A percentile compares a stretch with the other conserved stretches of the same genome.
phyloP scores from a whole-genome alignment of 2,888 invertebrate genomes.

The Hecatera dysodea region DNA sequence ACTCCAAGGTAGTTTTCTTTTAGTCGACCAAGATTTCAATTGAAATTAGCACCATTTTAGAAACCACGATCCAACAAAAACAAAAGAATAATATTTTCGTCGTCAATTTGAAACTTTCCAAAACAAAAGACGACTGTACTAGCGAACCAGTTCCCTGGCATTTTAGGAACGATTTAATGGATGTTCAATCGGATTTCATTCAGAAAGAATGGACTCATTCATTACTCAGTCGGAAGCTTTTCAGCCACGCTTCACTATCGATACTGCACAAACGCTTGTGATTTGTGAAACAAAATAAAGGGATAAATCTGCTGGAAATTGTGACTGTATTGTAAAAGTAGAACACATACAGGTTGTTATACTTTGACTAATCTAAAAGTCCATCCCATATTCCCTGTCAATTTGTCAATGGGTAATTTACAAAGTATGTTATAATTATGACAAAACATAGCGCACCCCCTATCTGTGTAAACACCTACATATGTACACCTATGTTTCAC shows the following conservation, averaged over 20 bases:
- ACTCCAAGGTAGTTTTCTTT: too few species aligned
- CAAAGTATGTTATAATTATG: too few species aligned
- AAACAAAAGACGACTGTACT: conserved; percentile 5
- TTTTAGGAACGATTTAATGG: too few species aligned
- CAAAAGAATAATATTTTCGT: background rate
- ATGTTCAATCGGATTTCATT: conserved; percentile 39
- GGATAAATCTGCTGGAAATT: conserved; percentile 33
- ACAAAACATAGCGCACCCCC: too few species aligned
- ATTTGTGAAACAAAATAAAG: conserved; percentile 52
- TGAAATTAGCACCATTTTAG: background rate
- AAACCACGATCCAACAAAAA: background rate
- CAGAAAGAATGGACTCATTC: conserved; percentile 21
- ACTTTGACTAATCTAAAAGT: too few species aligned
- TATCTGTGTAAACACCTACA: too few species aligned
- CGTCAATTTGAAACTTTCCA: background rate
- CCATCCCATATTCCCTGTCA: too few species aligned
- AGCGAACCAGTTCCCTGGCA: conserved; percentile 12
- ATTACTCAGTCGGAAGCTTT: conserved; percentile 44
- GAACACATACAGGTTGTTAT: too few species aligned
- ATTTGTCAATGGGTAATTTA: too few species aligned
- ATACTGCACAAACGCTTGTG: conserved; percentile 28
- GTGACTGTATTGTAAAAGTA: conserved; percentile 15
- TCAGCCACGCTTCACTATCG: conserved; percentile 27
- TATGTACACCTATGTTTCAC: too few species aligned
- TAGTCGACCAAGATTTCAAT: background rate